Evolutionary conservation across 2,888 invertebrate genomes (phyloP).

Genomic region (Hemithea aestivaria): DNA sequence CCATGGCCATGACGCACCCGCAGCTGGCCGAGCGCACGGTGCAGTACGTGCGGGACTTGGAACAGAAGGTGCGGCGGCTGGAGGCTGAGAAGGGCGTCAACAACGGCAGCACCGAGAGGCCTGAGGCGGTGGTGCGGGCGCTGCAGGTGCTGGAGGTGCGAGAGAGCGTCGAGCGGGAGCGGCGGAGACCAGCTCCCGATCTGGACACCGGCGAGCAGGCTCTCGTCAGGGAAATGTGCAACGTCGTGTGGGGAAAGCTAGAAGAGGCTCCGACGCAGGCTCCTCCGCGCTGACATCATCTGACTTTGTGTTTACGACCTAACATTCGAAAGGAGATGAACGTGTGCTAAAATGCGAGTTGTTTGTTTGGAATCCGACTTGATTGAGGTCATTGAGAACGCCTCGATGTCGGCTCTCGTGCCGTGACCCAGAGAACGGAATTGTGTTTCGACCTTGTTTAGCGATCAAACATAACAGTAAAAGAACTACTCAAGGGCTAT

Average conservation of each 20-base stretch:
- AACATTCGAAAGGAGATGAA: slow-evolving; percentile 42
- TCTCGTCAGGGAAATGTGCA: slow-evolving; percentile 96
- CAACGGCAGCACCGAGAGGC: slow-evolving; percentile 82
- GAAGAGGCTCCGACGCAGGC: slow-evolving; percentile 88
- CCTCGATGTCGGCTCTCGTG: slow-evolving; percentile 45
- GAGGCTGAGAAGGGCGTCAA: slow-evolving; percentile 93
- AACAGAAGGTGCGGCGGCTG: slow-evolving; percentile 89
- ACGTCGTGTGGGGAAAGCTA: slow-evolving; percentile 94
- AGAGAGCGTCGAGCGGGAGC: slow-evolving; percentile 89
- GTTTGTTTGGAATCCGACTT: slow-evolving; percentile 61
- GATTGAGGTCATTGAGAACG: slow-evolving; percentile 64
- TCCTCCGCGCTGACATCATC: slow-evolving; percentile 54
- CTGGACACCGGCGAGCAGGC: slow-evolving; percentile 94
- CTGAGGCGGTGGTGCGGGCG: slow-evolving; percentile 95
- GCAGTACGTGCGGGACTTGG: slow-evolving; percentile 94
- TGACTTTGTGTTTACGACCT: slow-evolving; percentile 21
- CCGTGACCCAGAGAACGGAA: slow-evolving; percentile 65
- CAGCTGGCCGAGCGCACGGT: slow-evolving; percentile 90
- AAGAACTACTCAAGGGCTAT: slow-evolving; percentile 35
- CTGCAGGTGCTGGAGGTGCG: slow-evolving; percentile 94
- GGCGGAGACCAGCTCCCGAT: slow-evolving; percentile 78
- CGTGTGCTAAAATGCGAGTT: slow-evolving; percentile 45
- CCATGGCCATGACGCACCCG: slow-evolving; percentile 55
- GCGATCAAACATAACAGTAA: slow-evolving; percentile 46
- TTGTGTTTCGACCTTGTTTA: slow-evolving; percentile 62